These are phyloP conservation scores for Cordylochernes scorpioides DNA, from an alignment of 2,888 invertebrate species.

Conservation along the genomic window DNA sequence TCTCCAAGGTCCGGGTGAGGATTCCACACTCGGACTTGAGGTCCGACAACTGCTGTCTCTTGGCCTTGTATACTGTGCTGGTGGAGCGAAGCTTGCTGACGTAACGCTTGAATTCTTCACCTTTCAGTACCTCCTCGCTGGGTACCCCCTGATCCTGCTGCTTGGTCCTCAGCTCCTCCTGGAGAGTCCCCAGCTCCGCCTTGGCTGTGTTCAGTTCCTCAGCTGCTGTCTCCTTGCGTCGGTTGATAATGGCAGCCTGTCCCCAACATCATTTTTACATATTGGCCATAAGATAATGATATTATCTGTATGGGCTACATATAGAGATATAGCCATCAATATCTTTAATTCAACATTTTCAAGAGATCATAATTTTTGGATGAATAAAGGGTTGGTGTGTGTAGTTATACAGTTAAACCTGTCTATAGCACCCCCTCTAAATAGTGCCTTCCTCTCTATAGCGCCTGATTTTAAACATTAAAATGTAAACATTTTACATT, in stretches of 20 bases:
- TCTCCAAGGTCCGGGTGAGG: slow-evolving; percentile 42
- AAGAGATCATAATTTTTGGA: no score
- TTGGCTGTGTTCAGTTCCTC: slow-evolving; percentile 39
- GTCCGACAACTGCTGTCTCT: slow-evolving; percentile 43
- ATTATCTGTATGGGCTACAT: no score
- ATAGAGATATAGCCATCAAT: no score
- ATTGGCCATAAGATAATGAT: no score
- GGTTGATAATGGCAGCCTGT: slow-evolving; percentile 40
- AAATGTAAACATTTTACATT: no score
- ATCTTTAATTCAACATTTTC: no score
- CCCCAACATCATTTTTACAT: neutral
- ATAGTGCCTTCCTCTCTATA: no score
- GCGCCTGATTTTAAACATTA: no score
- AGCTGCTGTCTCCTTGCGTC: slow-evolving; percentile 48
- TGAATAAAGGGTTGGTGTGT: no score
- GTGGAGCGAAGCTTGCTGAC: slow-evolving; percentile 50
- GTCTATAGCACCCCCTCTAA: no score
- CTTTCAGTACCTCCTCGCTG: slow-evolving; percentile 41
- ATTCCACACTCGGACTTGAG: slow-evolving; percentile 48
- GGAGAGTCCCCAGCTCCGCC: slow-evolving; percentile 32
- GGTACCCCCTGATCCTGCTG: slow-evolving; percentile 19
- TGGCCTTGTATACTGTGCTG: slow-evolving; percentile 51
- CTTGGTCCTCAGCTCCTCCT: slow-evolving; percentile 32
- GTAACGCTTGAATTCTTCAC: slow-evolving; percentile 54
- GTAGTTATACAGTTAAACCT: no score